Percentiles rank a stretch among this genome's conserved stretches.
These are phyloP conservation scores for Adelosebastes latens DNA, from an alignment of 2,797 vertebrate species.

Conservation along the genomic window DNA sequence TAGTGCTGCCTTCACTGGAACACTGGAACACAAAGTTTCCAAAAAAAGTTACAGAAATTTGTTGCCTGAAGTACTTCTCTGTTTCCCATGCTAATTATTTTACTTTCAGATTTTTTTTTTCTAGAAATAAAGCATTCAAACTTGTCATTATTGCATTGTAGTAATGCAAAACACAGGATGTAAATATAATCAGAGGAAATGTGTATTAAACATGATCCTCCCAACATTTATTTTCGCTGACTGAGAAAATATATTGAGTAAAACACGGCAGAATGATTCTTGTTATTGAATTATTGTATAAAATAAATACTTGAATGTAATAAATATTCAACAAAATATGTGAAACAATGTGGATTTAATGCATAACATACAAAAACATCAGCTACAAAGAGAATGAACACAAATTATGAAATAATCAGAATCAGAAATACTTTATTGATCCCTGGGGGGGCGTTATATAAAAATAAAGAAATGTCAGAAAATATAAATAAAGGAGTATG, in stretches of 20 bases:
- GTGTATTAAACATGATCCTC: neutral
- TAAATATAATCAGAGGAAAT: neutral
- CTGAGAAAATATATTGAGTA: too few relatives aligned
- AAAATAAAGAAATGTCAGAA: too few relatives aligned
- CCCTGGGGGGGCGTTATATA: too few relatives aligned
- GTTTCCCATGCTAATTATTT: neutral
- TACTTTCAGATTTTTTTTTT: neutral
- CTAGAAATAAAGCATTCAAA: neutral
- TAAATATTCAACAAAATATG: neutral
- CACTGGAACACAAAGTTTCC: neutral
- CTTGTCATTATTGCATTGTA: too few relatives aligned
- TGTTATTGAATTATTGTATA: neutral
- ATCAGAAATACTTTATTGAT: too few relatives aligned
- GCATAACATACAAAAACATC: neutral
- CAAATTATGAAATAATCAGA: neutral
- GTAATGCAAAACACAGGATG: neutral
- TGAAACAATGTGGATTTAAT: neutral
- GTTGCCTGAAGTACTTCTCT: conserved; percentile 32
- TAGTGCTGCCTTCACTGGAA: conserved; percentile 2
- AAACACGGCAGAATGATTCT: neutral
- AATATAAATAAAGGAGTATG: too few relatives aligned
- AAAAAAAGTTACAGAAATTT: neutral
- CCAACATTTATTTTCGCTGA: neutral
- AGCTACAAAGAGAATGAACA: neutral
- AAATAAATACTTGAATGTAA: neutral